Evolutionary conservation across 1,140 invertebrate species (phyloP).

Genomic region (Eulimnadia texana): DNA sequence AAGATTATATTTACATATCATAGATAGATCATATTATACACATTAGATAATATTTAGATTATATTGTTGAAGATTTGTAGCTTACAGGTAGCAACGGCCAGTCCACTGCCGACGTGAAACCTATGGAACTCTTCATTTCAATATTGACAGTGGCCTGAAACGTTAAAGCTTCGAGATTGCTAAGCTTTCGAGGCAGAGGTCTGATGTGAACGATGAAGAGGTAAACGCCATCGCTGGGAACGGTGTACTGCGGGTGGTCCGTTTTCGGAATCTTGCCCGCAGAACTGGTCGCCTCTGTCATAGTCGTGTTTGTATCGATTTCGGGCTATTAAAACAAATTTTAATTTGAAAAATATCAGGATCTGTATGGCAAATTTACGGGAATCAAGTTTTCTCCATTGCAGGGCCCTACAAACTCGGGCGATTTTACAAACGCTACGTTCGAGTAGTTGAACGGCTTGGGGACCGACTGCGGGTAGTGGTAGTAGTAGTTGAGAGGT

Average conservation of each 20-base stretch:
- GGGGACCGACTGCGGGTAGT: constrained; percentile 3
- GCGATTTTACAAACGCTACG: not conserved
- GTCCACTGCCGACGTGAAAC: constrained; percentile 57
- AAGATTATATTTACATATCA: constrained; percentile 1
- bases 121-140: constrained; percentile 46
- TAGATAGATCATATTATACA: too few relatives aligned
- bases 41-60: too few relatives aligned
- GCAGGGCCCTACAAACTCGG: not conserved
- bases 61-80: too few relatives aligned
- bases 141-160: constrained; percentile 40
- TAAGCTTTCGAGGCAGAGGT: constrained; percentile 4
- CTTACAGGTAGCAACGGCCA: constrained; percentile 51
- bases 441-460: constrained; percentile 2
- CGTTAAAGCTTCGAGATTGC: constrained; percentile 6
- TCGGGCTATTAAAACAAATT: not conserved
- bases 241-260: constrained; percentile 6
- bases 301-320: not conserved
- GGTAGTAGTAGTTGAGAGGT: constrained; percentile 14
- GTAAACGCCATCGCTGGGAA: constrained; percentile 31
- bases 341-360: too few relatives aligned
- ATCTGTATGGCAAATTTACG: too few relatives aligned
- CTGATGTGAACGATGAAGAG: constrained; percentile 30
- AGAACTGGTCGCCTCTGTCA: not conserved
- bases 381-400: constrained; percentile 4
- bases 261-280: not conserved